Conservation (phyloP, 2,888 invertebrate genomes). For the Ormyrus labotus region DNA sequence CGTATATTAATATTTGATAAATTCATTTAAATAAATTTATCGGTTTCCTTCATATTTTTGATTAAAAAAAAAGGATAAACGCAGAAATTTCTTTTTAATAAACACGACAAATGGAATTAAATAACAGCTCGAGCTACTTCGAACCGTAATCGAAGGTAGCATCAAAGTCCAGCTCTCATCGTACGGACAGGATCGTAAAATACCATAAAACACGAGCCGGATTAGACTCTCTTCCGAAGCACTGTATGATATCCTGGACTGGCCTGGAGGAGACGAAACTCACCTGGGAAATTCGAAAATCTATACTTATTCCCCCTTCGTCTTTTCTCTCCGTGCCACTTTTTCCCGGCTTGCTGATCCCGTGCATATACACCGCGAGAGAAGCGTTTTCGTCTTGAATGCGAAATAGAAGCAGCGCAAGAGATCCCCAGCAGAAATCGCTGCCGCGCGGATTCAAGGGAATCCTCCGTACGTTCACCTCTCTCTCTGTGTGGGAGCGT, state of each 20-base stretch:
- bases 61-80: no score
- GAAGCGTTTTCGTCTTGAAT: no score
- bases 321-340: conserved; percentile 2
- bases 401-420: neutral
- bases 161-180: neutral
- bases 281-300: conserved; percentile 33
- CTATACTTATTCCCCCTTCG: neutral
- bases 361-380: neutral
- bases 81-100: no score
- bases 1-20: no score
- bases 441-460: neutral
- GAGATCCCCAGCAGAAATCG: conserved; percentile 21
- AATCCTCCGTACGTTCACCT: conserved; percentile 1
- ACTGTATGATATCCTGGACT: neutral
- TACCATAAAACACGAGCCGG: conserved; percentile 12
- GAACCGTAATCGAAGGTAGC: no score
- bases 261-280: neutral
- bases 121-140: no score
- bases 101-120: no score
- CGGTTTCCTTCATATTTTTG: no score
- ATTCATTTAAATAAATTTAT: no score
- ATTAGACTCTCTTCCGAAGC: conserved; percentile 1
- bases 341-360: neutral
- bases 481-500: neutral
- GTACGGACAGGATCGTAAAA: neutral